These are phyloP conservation scores for Oscheius sp. DNA, from an alignment of 2,888 invertebrate genomes.

Conservation along the genomic window DNA sequence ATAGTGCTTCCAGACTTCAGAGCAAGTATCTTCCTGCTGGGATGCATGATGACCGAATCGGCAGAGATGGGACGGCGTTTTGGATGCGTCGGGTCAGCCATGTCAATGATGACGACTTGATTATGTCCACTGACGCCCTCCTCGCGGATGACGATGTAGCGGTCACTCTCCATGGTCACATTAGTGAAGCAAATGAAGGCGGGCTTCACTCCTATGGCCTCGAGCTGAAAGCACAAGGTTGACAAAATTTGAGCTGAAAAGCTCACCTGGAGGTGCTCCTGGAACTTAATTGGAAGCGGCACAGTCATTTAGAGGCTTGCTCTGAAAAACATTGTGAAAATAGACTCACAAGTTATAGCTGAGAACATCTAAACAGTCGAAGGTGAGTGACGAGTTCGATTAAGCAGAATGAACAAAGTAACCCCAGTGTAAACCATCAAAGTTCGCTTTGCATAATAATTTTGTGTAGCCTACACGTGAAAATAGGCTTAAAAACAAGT, in stretches of 20 bases:
- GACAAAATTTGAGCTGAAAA: neutral
- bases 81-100: slow-evolving; percentile 93
- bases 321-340: too few relatives aligned
- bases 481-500: too few relatives aligned
- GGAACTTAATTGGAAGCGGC: slow-evolving; percentile 91
- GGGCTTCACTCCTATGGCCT: slow-evolving; percentile 95
- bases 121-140: slow-evolving; percentile 89
- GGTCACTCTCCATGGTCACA: slow-evolving; percentile 99
- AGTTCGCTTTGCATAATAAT: too few relatives aligned
- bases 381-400: too few relatives aligned
- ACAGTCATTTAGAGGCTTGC: slow-evolving; percentile 76
- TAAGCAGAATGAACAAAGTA: too few relatives aligned
- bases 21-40: slow-evolving; percentile 97
- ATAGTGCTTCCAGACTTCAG: slow-evolving; percentile 95
- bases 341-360: too few relatives aligned
- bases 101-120: slow-evolving; percentile 93
- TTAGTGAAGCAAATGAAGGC: slow-evolving; percentile 97
- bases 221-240: slow-evolving; percentile 82
- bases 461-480: too few relatives aligned
- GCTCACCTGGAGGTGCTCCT: slow-evolving; percentile 97
- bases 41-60: slow-evolving; percentile 99
- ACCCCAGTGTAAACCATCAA: too few relatives aligned
- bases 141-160: slow-evolving; percentile 97
- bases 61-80: slow-evolving; percentile 96
- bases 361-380: too few relatives aligned